Evolutionary conservation across 1,140 invertebrate species (phyloP).

Genomic region (Papilio dardanus): DNA sequence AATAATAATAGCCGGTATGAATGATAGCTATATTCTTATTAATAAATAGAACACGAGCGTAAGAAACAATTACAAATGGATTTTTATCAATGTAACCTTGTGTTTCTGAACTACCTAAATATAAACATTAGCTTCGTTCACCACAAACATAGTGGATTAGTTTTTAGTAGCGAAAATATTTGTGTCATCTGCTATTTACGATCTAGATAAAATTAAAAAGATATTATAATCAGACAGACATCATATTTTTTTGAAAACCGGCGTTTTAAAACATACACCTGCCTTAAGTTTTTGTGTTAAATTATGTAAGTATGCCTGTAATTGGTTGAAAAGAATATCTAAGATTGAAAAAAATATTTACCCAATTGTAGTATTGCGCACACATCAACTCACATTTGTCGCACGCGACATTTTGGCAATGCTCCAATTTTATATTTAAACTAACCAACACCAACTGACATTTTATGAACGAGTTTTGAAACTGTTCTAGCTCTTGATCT

Average conservation of each 20-base stretch:
- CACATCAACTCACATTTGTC: constrained; percentile 57
- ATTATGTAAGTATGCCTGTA: neutral
- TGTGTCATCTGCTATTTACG: neutral
- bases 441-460: constrained; percentile 60
- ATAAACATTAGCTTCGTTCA: neutral
- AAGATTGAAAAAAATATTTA: constrained; percentile 66
- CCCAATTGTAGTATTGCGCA: constrained; percentile 68
- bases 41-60: neutral
- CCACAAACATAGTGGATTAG: neutral
- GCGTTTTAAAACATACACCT: neutral
- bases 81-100: neutral
- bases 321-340: constrained; percentile 14
- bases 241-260: neutral
- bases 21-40: neutral
- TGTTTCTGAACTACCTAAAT: neutral
- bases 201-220: neutral
- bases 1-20: neutral
- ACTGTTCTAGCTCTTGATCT: constrained; percentile 27
- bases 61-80: neutral
- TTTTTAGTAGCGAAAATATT: constrained; percentile 1
- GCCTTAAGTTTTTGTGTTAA: neutral
- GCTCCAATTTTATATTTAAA: constrained; percentile 74
- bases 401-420: constrained; percentile 59
- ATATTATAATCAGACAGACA: no score
- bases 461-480: constrained; percentile 68